Conservation (phyloP, 2,888 invertebrate species). For the Tetrapedia diversipes region DNA sequence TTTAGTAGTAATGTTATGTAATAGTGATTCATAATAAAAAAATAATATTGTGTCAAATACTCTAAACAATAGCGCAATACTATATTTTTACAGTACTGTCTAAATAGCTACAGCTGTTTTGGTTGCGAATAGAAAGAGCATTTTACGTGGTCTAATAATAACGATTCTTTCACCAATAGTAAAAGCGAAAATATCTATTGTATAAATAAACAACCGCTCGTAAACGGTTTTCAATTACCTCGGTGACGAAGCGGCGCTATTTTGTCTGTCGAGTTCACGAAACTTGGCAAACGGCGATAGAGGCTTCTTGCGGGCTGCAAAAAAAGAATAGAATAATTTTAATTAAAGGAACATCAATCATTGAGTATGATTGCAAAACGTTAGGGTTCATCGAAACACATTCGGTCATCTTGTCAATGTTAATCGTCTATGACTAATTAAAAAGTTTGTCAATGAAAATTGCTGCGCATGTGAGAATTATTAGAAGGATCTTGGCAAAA, state of each 20-base stretch:
- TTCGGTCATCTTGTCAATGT: constrained; percentile 49
- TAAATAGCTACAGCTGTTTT: background rate
- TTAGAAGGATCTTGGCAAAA: constrained; percentile 57
- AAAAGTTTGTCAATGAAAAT: constrained; percentile 49
- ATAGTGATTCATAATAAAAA: background rate
- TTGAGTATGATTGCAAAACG: constrained; percentile 23
- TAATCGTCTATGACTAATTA: constrained; percentile 55
- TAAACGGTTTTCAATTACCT: constrained; percentile 85
- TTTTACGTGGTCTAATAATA: constrained; percentile 7
- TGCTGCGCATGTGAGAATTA: constrained; percentile 53
- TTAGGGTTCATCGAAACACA: constrained; percentile 53
- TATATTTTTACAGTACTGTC: background rate
- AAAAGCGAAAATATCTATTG: constrained; percentile 14
- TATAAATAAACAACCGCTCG: constrained; percentile 24
- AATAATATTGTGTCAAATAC: background rate
- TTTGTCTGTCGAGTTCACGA: constrained; percentile 94
- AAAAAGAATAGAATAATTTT: constrained; percentile 65
- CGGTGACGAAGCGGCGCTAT: constrained; percentile 89
- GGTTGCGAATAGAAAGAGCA: background rate
- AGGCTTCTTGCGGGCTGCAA: constrained; percentile 85
- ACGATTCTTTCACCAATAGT: constrained; percentile 7
- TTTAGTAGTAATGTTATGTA: background rate
- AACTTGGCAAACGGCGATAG: constrained; percentile 96
- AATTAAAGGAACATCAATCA: background rate
- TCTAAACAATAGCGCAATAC: background rate